These are phyloP conservation scores for Euura lappo DNA, from an alignment of 1,140 invertebrate genomes.

Conservation along the genomic window DNA sequence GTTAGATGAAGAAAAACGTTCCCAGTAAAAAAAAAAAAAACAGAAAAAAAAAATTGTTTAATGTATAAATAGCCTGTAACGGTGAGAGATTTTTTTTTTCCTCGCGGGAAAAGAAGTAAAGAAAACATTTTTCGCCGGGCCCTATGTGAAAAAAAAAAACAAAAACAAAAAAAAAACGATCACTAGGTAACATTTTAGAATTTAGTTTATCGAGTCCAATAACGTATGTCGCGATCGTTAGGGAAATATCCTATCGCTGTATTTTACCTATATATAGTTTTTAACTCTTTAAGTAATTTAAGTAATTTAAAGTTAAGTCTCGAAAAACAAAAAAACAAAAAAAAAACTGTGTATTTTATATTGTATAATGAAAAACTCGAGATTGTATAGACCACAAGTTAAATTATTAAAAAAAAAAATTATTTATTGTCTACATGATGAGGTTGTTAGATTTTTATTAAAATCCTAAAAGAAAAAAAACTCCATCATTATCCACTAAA, in stretches of 20 bases:
- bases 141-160: not conserved
- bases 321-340: conserved; percentile 10
- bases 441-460: not conserved
- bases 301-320: not conserved
- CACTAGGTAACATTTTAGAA: too few species aligned
- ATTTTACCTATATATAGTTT: too few species aligned
- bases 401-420: conserved; percentile 42
- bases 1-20: not conserved
- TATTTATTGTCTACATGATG: conserved; percentile 38
- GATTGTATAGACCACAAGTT: conserved; percentile 39
- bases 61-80: not conserved
- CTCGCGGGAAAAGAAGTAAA: too few species aligned
- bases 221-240: too few species aligned
- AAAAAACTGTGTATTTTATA: conserved; percentile 31
- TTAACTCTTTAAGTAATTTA: too few species aligned
- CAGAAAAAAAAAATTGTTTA: not conserved
- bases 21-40: not conserved
- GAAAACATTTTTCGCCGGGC: too few species aligned
- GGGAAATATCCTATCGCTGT: too few species aligned
- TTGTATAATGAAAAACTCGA: conserved; percentile 2
- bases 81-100: too few species aligned
- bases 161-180: not conserved
- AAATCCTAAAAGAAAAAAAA: too few species aligned
- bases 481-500: too few species aligned
- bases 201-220: too few species aligned